phyloP scores from a whole-genome alignment of 2,113 vertebrate genomes.

The Heterotilapia buettikoferi region DNA sequence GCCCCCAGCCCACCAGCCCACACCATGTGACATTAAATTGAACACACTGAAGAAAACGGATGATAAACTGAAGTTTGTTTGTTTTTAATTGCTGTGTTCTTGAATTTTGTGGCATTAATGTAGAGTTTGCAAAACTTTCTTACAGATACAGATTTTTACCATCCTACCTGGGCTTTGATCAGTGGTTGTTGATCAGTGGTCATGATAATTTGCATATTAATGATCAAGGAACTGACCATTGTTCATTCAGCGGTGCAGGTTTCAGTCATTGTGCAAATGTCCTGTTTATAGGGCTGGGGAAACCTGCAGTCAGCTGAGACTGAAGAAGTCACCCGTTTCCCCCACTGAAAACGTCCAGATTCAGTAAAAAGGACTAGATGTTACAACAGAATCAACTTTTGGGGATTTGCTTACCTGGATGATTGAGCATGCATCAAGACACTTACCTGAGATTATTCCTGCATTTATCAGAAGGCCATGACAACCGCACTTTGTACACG shows the following conservation, averaged over 20 bases:
- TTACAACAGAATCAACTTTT: not conserved
- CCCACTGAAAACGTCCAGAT: not conserved
- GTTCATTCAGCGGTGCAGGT: not conserved
- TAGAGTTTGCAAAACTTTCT: not conserved
- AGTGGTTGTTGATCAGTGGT: not conserved
- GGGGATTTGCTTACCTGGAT: not conserved
- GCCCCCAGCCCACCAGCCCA: not conserved
- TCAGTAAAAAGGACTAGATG: too few species aligned
- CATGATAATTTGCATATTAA: not conserved
- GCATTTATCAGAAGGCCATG: not conserved
- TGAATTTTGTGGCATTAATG: not conserved
- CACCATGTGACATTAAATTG: not conserved
- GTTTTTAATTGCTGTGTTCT: not conserved
- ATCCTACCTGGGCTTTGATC: not conserved
- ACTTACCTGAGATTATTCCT: not conserved
- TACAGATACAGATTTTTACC: not conserved
- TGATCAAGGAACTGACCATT: not conserved
- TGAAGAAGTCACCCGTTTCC: not conserved
- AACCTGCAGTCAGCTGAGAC: not conserved
- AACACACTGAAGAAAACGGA: not conserved
- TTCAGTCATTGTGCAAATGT: not conserved
- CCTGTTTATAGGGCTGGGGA: not conserved
- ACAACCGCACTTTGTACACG: rapidly evolving
- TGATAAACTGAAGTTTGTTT: not conserved
- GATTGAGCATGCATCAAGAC: not conserved